These are phyloP conservation scores for Rhinichthys osculus DNA, from an alignment of 2,797 vertebrate species.

Conservation along the genomic window DNA sequence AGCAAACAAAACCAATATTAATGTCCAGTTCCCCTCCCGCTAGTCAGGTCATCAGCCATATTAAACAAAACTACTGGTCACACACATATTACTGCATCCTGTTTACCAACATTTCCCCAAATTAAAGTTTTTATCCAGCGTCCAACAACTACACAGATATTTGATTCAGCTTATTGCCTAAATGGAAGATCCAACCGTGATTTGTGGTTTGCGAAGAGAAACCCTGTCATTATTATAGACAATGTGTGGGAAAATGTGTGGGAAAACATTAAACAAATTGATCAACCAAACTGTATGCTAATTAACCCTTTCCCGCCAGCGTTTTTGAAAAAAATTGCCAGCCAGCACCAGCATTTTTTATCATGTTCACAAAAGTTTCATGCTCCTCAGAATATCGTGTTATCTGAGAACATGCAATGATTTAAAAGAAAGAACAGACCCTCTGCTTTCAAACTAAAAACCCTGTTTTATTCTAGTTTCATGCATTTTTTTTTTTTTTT, in stretches of 20 bases:
- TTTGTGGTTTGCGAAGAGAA: conserved; percentile 21
- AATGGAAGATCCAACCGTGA: background rate
- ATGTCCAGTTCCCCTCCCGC: background rate
- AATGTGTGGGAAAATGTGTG: background rate
- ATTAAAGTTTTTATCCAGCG: background rate
- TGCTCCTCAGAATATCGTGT: too few relatives aligned
- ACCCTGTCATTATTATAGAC: background rate
- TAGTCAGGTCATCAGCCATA: background rate
- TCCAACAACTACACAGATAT: background rate
- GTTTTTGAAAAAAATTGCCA: too few relatives aligned
- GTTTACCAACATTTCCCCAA: background rate
- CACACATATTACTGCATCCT: background rate
- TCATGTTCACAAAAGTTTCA: too few relatives aligned
- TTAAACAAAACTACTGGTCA: background rate
- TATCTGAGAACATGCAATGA: too few relatives aligned
- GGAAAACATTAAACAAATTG: background rate
- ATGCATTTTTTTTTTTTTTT: too few relatives aligned
- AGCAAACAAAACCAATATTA: conserved; percentile 15
- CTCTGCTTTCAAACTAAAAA: too few relatives aligned
- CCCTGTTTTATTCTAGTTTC: too few relatives aligned
- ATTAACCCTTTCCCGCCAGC: too few relatives aligned
- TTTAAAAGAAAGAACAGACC: too few relatives aligned
- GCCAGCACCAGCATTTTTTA: too few relatives aligned
- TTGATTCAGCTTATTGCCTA: background rate
- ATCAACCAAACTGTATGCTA: background rate